A percentile compares a stretch with the other conserved stretches of the same genome.
Evolutionary conservation across 2,797 vertebrate species (phyloP).

Genomic region (Phoebastria nigripes): DNA sequence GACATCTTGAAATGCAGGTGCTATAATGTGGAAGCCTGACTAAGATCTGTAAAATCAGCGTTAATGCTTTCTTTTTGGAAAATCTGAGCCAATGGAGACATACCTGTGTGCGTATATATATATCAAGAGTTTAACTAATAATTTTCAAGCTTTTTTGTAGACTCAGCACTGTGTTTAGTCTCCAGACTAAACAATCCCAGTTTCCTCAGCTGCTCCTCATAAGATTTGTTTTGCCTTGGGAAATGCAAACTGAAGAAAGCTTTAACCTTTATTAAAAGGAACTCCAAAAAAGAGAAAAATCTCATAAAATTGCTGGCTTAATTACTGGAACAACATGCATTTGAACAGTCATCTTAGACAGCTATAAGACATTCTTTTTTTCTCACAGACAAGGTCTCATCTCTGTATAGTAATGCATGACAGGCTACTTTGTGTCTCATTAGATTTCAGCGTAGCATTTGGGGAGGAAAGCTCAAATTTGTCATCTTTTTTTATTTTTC

Average conservation of each 20-base stretch:
- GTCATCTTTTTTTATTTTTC: neutral
- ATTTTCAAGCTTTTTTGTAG: neutral
- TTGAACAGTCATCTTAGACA: neutral
- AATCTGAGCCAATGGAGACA: neutral
- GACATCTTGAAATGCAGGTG: neutral
- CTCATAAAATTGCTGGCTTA: neutral
- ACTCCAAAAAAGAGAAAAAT: neutral
- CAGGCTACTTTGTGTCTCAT: neutral
- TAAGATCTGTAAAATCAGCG: neutral
- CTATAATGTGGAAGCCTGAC: neutral
- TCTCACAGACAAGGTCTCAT: neutral
- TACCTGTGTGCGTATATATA: neutral
- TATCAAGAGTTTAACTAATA: neutral
- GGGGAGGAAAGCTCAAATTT: neutral
- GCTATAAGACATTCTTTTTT: neutral
- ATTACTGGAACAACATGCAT: neutral
- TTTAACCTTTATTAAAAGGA: neutral
- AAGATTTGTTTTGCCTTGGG: neutral
- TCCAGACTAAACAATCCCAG: neutral
- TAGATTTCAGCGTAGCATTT: neutral
- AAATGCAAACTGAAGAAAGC: neutral
- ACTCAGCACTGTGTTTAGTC: neutral
- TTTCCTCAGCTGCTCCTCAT: neutral
- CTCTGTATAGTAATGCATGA: neutral
- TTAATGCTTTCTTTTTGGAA: neutral